These are phyloP conservation scores for Hermaeophaga mercurialis DNA, from an alignment of 2,888 invertebrate species.

Conservation along the genomic window DNA sequence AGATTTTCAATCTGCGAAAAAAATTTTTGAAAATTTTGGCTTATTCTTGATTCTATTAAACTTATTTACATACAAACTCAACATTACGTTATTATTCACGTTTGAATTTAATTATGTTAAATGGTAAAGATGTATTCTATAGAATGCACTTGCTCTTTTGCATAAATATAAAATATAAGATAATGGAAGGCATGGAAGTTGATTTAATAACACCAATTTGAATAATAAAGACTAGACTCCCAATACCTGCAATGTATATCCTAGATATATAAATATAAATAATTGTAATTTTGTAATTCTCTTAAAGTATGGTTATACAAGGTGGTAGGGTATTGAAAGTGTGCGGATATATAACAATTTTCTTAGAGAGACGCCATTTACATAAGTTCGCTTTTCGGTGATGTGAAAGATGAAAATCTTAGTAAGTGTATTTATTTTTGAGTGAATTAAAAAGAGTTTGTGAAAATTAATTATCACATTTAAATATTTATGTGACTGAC, in stretches of 20 bases:
- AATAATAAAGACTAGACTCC: constrained; percentile 9
- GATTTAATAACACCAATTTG: constrained; percentile 12
- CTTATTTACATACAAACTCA: no score
- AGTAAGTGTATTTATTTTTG: constrained; percentile 6
- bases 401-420: constrained; percentile 13
- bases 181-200: constrained; percentile 15
- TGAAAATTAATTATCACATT: no score
- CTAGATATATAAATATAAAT: constrained; percentile 27
- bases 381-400: constrained; percentile 11
- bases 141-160: no score
- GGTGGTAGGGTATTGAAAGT: constrained; percentile 28
- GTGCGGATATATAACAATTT: constrained; percentile 20
- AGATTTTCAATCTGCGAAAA: no score
- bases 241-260: constrained; percentile 17
- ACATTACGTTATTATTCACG: no score
- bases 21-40: no score
- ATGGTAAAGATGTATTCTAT: no score
- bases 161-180: constrained; percentile 8
- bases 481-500: no score
- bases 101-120: no score
- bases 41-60: no score
- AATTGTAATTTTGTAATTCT: constrained; percentile 10
- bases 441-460: neutral
- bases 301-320: neutral
- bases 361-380: neutral